A percentile compares a stretch with the other conserved stretches of the same genome.
phyloP scores from a whole-genome alignment of 2,888 invertebrate species.

The Lasioglossum malachurum region DNA sequence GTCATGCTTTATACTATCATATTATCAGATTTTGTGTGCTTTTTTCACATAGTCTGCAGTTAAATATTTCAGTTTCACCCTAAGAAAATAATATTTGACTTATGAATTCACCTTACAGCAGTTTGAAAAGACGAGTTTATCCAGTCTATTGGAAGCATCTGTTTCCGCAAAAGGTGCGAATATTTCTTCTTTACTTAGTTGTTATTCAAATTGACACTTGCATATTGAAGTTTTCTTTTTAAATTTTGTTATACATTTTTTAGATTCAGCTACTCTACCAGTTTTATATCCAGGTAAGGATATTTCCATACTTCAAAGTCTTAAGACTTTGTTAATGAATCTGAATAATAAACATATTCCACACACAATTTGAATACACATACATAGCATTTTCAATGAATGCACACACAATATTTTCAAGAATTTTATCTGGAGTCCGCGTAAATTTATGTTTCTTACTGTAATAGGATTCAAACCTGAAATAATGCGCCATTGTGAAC shows the following conservation, averaged over 20 bases:
- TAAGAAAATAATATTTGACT: slow-evolving; percentile 50
- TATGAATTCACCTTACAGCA: slow-evolving; percentile 78
- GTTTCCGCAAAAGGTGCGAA: slow-evolving; percentile 83
- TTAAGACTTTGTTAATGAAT: slow-evolving; percentile 9
- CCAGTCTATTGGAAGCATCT: slow-evolving; percentile 84
- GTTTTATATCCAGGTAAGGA: slow-evolving; percentile 83
- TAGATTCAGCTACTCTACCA: slow-evolving; percentile 79
- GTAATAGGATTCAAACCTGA: slow-evolving; percentile 82
- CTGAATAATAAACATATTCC: background rate
- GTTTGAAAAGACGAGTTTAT: slow-evolving; percentile 84
- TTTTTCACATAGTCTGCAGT: slow-evolving; percentile 27
- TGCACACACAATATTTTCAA: background rate
- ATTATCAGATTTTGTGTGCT: slow-evolving; percentile 28
- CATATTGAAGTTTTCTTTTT: slow-evolving; percentile 27
- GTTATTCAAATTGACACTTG: slow-evolving; percentile 13
- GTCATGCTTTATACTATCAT: slow-evolving; percentile 27
- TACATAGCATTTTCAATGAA: background rate
- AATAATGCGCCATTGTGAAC: slow-evolving; percentile 82
- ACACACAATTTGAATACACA: slow-evolving; percentile 11
- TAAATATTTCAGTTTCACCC: slow-evolving; percentile 23
- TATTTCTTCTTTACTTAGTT: slow-evolving; percentile 48
- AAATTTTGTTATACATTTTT: slow-evolving; percentile 48
- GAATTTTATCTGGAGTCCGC: slow-evolving; percentile 39
- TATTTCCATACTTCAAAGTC: background rate
- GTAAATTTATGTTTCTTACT: slow-evolving; percentile 53